Percentiles rank a stretch among this genome's conserved stretches.
phyloP scores from a whole-genome alignment of 1,140 invertebrate genomes.

The Subanguina moxae region DNA sequence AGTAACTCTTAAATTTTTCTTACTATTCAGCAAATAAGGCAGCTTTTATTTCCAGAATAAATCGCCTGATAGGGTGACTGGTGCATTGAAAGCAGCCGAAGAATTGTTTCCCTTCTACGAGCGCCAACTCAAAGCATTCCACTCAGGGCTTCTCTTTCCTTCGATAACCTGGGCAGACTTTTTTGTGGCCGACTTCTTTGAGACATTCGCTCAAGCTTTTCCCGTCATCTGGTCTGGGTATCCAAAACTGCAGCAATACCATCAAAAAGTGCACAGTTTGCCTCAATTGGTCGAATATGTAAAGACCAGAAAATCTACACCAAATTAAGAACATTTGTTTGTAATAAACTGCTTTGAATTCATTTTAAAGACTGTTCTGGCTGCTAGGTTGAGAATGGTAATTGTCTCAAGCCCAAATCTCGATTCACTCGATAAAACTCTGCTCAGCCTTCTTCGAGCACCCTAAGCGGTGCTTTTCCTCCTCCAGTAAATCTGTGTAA shows the following conservation, averaged over 20 bases:
- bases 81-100: neutral
- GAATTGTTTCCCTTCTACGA: constrained; percentile 1
- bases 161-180: neutral
- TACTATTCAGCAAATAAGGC: neutral
- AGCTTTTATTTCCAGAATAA: neutral
- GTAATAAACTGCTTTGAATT: neutral
- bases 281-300: constrained; percentile 4
- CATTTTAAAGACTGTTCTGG: too few relatives aligned
- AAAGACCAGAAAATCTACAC: neutral
- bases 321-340: neutral
- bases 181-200: constrained; percentile 9
- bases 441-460: neutral
- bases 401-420: too few relatives aligned
- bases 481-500: too few relatives aligned
- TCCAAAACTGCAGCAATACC: neutral
- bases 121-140: neutral
- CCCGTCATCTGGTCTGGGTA: neutral
- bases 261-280: neutral
- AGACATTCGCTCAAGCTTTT: neutral
- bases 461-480: too few relatives aligned
- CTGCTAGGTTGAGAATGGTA: too few relatives aligned
- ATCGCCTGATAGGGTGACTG: neutral
- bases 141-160: neutral
- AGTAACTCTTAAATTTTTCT: neutral
- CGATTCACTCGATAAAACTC: too few relatives aligned